Base-by-base conservation (phyloP, 2,888 invertebrate genomes). In the Drosophila neotestacea region DNA sequence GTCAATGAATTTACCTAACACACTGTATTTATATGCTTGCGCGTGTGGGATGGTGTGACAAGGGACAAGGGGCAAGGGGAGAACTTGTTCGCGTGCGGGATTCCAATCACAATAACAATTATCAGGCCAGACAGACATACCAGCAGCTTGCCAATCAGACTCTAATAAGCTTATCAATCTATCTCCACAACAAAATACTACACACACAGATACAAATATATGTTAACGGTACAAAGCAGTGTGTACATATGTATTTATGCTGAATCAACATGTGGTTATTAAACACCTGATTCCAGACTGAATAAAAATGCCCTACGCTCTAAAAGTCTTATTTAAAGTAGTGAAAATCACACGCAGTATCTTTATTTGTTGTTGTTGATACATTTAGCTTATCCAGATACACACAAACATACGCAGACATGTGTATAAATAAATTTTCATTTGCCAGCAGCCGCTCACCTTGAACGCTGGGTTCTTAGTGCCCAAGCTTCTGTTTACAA, bases 401-500 rank as follows among this genome's bases (percentile, higher is more conserved):
- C 34, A 55, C 34, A 44, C 1, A 27, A 10, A 10, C 4, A 27
- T 3, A 2, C 22, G 22, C 16, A n/a, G 6, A 5, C 0, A 4
- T 38, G 13, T 7, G 32, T 22, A 30, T 48, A 50, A 50, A 28
- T 44, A 34, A 16, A 22, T 22, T 1, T 63, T 32, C 32, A 7
- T 3, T 9, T 10, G 7, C 7, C 32, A 32, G 7, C 32, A 9
- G 32, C 32, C 4, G 11, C 48, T 84, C 61, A 90, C 90, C 90
- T 90, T 91, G 32, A 85, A 70, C 13, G 81, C 47, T 22, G 69
- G 70, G 9, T 62, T 79, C 41, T 79, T 79, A 58, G 67, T 50
- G 16, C 41, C 68, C 13, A 83, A 6, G 4, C 62, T 63, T 32
- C 76, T 74, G 11, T 67, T 70, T 4, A 69, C 38, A 38, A 86